These are phyloP conservation scores for Onychorhynchus coronatus DNA, from an alignment of 2,113 vertebrate species.

Conservation along the genomic window DNA sequence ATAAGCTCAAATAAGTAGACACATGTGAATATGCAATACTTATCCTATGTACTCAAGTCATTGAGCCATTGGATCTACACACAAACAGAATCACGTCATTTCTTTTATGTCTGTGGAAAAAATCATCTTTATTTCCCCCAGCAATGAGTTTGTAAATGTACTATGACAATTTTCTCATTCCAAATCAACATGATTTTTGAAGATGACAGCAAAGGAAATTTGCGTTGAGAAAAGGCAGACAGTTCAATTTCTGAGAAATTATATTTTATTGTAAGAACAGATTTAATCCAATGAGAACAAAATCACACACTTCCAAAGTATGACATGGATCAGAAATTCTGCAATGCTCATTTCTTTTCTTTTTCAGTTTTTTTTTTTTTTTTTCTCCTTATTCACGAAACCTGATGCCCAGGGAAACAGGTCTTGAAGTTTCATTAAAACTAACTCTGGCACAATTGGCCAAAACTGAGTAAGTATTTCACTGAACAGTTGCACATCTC, in stretches of 20 bases:
- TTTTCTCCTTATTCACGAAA: background rate
- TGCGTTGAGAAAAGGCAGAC: background rate
- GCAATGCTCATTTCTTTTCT: background rate
- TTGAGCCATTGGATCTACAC: background rate
- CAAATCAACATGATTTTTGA: background rate
- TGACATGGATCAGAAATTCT: background rate
- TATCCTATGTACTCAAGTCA: background rate
- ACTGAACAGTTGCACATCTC: background rate
- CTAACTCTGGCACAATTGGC: background rate
- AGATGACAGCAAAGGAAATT: background rate
- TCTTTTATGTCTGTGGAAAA: background rate
- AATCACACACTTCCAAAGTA: background rate
- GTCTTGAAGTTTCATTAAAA: background rate
- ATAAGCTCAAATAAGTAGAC: background rate
- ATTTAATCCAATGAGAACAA: background rate
- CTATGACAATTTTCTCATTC: background rate
- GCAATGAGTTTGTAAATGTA: background rate
- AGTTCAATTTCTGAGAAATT: background rate
- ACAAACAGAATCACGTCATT: background rate
- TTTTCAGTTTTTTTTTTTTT: background rate
- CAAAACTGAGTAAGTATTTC: background rate
- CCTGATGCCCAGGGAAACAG: background rate
- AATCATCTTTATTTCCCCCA: background rate
- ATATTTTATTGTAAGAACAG: accelerated
- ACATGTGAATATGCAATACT: background rate